Conservation (phyloP, 2,113 vertebrate species). For the Aphyosemion australe region DNA sequence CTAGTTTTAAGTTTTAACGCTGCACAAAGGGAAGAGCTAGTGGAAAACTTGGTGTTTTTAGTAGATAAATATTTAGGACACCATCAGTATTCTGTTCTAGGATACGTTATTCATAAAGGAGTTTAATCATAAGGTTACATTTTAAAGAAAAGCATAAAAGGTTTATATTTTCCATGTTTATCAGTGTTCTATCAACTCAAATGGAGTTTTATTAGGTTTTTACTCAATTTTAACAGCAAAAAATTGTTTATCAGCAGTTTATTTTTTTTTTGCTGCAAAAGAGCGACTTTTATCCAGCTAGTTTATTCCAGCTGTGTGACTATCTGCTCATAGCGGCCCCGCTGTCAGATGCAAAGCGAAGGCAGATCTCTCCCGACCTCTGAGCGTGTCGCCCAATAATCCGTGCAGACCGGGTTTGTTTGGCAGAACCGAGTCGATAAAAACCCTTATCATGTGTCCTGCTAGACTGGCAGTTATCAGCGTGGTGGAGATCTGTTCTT, state of each 20-base stretch:
- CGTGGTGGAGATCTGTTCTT: not conserved
- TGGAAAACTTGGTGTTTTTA: no score
- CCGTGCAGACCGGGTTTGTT: not conserved
- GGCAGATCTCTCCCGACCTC: not conserved
- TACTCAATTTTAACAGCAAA: constrained; percentile 9
- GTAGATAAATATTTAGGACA: no score
- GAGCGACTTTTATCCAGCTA: constrained; percentile 5
- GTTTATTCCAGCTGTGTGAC: not conserved
- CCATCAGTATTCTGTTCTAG: no score
- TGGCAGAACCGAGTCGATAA: constrained; percentile 1
- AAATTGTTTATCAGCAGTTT: no score
- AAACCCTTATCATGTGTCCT: not conserved
- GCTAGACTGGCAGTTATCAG: constrained; percentile 2
- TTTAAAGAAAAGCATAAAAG: no score
- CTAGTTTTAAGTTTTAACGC: constrained; percentile 17
- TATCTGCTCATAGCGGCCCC: not conserved
- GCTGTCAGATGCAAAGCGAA: not conserved
- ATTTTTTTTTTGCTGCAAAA: not conserved
- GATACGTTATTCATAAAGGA: no score
- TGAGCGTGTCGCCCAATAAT: not conserved
- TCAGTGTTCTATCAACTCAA: no score
- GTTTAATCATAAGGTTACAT: no score
- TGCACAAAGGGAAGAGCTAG: no score
- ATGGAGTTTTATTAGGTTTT: no score
- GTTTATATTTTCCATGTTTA: no score